A percentile compares a stretch with the other conserved stretches of the same genome.
These are phyloP conservation scores for Sebastes matsubarae DNA, from an alignment of 2,797 vertebrate species.

Conservation along the genomic window DNA sequence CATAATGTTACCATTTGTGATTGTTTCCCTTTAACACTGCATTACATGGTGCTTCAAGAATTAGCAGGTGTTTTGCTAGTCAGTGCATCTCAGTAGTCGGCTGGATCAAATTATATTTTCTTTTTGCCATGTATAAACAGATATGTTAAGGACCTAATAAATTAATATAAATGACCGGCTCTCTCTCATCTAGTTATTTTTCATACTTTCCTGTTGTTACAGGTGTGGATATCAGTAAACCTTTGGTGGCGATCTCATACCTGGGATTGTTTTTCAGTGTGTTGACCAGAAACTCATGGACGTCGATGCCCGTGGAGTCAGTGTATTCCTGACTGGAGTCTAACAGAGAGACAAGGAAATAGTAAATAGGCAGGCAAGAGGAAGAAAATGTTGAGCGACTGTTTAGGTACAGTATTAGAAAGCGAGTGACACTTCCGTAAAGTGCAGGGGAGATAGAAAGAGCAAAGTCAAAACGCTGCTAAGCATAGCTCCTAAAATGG, in stretches of 20 bases:
- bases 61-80: not conserved
- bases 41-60: not conserved
- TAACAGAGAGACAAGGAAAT: slow-evolving; percentile 56
- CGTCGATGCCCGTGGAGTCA: slow-evolving; percentile 98
- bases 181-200: not conserved
- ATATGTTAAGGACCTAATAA: not conserved
- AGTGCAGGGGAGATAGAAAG: not conserved
- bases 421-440: not conserved
- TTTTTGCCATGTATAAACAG: not conserved
- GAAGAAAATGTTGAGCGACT: not conserved
- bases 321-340: slow-evolving; percentile 99
- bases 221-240: not conserved
- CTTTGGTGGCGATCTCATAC: slow-evolving; percentile 74
- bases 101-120: not conserved
- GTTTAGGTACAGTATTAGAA: not conserved
- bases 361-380: not conserved
- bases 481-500: slow-evolving; percentile 31
- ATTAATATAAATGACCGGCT: not conserved
- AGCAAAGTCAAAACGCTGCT: slow-evolving; percentile 4
- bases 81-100: not conserved
- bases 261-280: slow-evolving; percentile 99
- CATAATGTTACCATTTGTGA: not conserved
- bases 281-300: slow-evolving; percentile 99
- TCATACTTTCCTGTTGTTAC: not conserved
- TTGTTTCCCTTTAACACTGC: not conserved